Conservation (phyloP, 2,888 invertebrate species). For the Abrostola tripartita region DNA sequence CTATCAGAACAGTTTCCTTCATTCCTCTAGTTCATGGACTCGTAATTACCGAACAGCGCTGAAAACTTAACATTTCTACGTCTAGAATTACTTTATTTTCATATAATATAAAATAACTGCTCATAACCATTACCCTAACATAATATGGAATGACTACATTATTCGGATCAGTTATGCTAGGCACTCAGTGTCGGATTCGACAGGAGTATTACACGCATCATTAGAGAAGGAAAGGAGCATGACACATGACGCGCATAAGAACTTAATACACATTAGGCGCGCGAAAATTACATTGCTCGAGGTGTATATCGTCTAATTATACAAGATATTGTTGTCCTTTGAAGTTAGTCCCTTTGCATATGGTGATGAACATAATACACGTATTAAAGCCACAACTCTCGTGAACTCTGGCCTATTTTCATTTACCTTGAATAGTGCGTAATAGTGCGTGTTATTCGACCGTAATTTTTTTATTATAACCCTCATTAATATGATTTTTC, state of each 20-base stretch:
- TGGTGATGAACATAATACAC: conserved; percentile 27
- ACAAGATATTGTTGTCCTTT: conserved; percentile 26
- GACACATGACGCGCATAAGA: conserved; percentile 43
- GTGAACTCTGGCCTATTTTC: conserved; percentile 38
- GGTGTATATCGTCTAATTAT: conserved; percentile 44
- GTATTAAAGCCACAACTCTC: conserved; percentile 16
- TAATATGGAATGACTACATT: conserved; percentile 28
- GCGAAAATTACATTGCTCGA: conserved; percentile 30
- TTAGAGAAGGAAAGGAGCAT: conserved; percentile 39
- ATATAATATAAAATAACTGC: conserved; percentile 9
- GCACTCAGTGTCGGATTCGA: conserved; percentile 30
- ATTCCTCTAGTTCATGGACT: conserved; percentile 11
- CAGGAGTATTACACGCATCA: conserved; percentile 35
- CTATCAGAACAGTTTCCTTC: conserved; percentile 5
- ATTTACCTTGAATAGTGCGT: conserved; percentile 62
- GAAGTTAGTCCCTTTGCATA: conserved; percentile 32
- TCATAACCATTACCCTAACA: conserved; percentile 29
- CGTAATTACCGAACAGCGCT: conserved; percentile 1
- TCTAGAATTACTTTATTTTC: neutral
- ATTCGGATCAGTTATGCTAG: conserved; percentile 13
- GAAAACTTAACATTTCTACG: neutral
- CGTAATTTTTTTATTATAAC: conserved; percentile 62
- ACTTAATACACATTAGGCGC: conserved; percentile 41
- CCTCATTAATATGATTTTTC: conserved; percentile 64
- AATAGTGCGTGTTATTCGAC: conserved; percentile 61